Percentiles rank a stretch among this genome's conserved stretches.
These are phyloP conservation scores for Florisuga fusca DNA, from an alignment of 2,797 vertebrate genomes.

Conservation along the genomic window DNA sequence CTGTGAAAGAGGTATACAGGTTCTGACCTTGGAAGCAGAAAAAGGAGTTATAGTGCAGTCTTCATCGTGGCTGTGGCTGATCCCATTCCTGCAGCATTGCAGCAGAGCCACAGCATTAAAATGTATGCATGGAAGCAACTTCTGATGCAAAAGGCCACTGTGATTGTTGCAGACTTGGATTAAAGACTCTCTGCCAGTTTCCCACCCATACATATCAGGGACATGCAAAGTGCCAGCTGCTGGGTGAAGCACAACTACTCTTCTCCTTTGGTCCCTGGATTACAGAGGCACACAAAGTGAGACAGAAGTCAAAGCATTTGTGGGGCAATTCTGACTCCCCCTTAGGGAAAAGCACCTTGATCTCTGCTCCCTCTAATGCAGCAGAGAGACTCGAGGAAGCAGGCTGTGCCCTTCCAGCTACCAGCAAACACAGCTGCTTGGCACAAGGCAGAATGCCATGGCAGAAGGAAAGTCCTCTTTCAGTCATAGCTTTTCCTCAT, in stretches of 20 bases:
- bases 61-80: background rate
- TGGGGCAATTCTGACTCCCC: background rate
- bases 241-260: background rate
- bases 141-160: background rate
- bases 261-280: background rate
- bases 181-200: background rate
- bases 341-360: background rate
- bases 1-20: background rate
- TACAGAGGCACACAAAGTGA: background rate
- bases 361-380: background rate
- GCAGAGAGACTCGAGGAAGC: background rate
- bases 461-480: background rate
- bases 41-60: background rate
- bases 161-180: background rate
- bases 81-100: accelerated
- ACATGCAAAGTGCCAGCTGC: background rate
- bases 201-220: background rate
- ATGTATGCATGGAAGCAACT: accelerated
- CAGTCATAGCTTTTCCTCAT: background rate
- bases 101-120: background rate
- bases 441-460: background rate
- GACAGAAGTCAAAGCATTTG: background rate
- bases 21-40: background rate
- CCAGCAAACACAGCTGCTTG: background rate
- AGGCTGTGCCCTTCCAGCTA: background rate